Evolutionary conservation across 2,797 vertebrate genomes (phyloP).

Genomic region (Neosalanx taihuensis): DNA sequence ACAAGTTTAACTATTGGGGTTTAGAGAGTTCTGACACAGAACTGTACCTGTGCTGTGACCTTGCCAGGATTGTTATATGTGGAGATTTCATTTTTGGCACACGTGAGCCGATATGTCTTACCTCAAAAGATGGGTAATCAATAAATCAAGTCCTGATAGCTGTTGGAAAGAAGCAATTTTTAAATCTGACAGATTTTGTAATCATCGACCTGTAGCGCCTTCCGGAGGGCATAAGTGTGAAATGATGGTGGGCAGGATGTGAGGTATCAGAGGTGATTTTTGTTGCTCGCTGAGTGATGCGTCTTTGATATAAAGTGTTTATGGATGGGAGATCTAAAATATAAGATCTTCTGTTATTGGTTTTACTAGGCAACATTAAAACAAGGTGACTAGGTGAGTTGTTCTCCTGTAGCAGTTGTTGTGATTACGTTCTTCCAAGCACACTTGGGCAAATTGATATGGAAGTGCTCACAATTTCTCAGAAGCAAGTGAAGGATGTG

Average conservation of each 20-base stretch:
- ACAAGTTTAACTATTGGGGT: not conserved
- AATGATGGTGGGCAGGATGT: no score
- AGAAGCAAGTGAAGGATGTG: slow-evolving; percentile 44
- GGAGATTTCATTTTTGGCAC: not conserved
- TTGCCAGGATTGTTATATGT: not conserved
- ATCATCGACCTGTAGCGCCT: no score
- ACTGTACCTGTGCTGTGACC: not conserved
- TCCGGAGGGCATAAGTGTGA: no score
- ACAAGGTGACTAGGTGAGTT: slow-evolving; percentile 21
- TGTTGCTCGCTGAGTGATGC: no score
- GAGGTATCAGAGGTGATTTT: no score
- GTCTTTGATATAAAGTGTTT: no score
- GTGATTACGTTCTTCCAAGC: slow-evolving; percentile 41
- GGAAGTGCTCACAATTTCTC: slow-evolving; percentile 31
- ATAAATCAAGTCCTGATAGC: no score
- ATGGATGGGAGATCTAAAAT: not conserved
- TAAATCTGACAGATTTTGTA: no score
- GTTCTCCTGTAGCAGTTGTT: not conserved
- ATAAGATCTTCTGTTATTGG: not conserved
- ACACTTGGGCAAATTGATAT: slow-evolving; percentile 43
- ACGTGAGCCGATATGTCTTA: not conserved
- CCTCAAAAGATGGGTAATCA: not conserved
- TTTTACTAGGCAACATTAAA: slow-evolving; percentile 6
- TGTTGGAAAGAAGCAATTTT: no score
- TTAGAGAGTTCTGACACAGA: not conserved